Conservation (phyloP, 2,888 invertebrate genomes). For the Thyatira batis region DNA sequence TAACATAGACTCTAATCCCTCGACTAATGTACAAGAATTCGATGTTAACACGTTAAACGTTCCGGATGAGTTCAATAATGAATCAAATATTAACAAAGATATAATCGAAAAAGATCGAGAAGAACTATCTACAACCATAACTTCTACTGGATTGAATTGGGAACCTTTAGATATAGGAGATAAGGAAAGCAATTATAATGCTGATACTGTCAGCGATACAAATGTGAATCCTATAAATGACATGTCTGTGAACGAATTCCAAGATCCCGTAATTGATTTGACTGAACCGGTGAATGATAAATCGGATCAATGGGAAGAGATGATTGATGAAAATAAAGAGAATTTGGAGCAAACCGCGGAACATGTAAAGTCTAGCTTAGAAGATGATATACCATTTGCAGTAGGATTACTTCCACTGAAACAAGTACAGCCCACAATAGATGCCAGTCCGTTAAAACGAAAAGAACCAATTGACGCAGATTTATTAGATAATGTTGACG, state of each 20-base stretch:
- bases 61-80: constrained; percentile 30
- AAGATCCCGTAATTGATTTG: constrained; percentile 51
- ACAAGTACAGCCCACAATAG: constrained; percentile 49
- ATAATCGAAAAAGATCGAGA: constrained; percentile 21
- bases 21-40: constrained; percentile 36
- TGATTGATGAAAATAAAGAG: constrained; percentile 44
- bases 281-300: constrained; percentile 42
- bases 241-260: constrained; percentile 30
- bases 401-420: constrained; percentile 71
- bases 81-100: constrained; percentile 27
- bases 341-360: constrained; percentile 37
- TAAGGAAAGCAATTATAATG: constrained; percentile 25
- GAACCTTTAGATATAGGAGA: constrained; percentile 41
- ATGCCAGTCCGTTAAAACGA: constrained; percentile 53
- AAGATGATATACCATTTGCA: constrained; percentile 71
- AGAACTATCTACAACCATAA: constrained; percentile 34
- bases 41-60: constrained; percentile 27
- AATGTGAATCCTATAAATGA: constrained; percentile 29
- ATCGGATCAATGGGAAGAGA: constrained; percentile 44
- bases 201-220: constrained; percentile 12
- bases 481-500: constrained; percentile 55
- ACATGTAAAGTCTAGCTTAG: constrained; percentile 37
- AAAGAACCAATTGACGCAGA: constrained; percentile 49
- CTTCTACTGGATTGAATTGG: constrained; percentile 42
- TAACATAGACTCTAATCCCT: constrained; percentile 18